Base-by-base conservation (phyloP, 1,140 invertebrate genomes). In the Penaeus indicus region DNA sequence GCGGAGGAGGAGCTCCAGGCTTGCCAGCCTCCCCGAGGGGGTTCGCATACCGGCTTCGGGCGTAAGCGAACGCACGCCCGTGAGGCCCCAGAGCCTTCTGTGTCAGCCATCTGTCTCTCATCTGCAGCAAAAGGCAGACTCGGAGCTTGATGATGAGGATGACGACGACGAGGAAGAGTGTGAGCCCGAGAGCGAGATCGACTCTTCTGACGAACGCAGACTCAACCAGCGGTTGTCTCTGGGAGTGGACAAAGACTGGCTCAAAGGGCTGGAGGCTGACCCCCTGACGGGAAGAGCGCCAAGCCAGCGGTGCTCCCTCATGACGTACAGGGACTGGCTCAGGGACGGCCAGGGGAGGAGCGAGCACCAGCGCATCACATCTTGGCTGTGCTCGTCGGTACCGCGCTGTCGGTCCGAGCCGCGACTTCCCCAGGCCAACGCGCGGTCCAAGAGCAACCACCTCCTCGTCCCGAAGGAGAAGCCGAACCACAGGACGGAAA, bases 271-370 rank as follows among this genome's bases (percentile, higher is more conserved):
- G 1, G 32, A 25, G 21, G 25, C 54, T 69, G 18, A 42, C 32
- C 11, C 16, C 18, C 21, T 69, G 18, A 10, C 22, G 22, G 62
- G 22, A 16, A 69, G 42, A 54, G 63, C 27, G 11, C 32, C 63
- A 18, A 10, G 64, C 3, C 63, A 84, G 32, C 62, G 82, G 10
- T 47, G 47, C 60, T 84, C 82, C 64, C 19, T 84, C 19, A 69
- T 84, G 63, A 69, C 62, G 64, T 84, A 84, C 38, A 21, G 82
- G 25, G 82, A 84, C 82, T 84, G 64, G 63, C 82, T 84, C 5
- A 84, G 38, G 63, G 63, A 84, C 27, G 82, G 62, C 3, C 81
- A 83, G 62, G 42, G 16, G 21, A 83, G 64, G 27, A 32, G 22
- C 62, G 25, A 64, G 38, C 18, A 25, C 63, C 19, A 13, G 19